phyloP scores from a whole-genome alignment of 1,140 invertebrate genomes.

The Drosophila yakuba region DNA sequence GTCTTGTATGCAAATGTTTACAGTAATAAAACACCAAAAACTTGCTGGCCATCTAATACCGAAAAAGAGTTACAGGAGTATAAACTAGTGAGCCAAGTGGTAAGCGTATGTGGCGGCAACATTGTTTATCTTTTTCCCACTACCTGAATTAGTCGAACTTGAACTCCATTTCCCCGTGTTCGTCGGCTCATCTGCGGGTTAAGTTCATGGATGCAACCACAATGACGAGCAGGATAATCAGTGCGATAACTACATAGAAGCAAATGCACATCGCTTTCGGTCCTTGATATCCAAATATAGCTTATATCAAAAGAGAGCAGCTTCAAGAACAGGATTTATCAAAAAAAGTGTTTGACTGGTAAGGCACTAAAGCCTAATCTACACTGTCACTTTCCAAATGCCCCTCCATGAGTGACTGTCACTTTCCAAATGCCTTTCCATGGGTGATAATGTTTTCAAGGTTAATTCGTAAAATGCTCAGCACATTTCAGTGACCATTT shows the following conservation, averaged over 20 bases:
- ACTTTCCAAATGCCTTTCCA: too few relatives aligned
- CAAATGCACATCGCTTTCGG: constrained; percentile 1
- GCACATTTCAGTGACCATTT: background rate
- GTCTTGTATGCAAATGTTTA: constrained; percentile 56
- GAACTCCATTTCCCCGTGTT: background rate
- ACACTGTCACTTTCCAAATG: background rate
- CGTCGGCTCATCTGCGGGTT: background rate
- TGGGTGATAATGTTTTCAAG: too few relatives aligned
- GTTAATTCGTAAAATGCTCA: too few relatives aligned
- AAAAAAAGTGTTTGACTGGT: background rate
- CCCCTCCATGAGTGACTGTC: too few relatives aligned
- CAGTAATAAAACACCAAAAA: constrained; percentile 48
- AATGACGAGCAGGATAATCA: constrained; percentile 6
- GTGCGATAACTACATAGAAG: constrained; percentile 5
- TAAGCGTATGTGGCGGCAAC: background rate
- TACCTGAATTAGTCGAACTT: constrained; percentile 18
- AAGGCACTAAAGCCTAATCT: background rate
- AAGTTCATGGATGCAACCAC: constrained; percentile 3
- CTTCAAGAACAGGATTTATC: too few relatives aligned
- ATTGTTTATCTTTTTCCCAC: background rate
- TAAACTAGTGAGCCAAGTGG: background rate
- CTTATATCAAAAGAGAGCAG: too few relatives aligned
- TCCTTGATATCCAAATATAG: background rate
- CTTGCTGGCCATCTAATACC: constrained; percentile 38
- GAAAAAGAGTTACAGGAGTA: constrained; percentile 1